Evolutionary conservation across 2,797 vertebrate genomes (phyloP).

Genomic region (Galago senegalensis): DNA sequence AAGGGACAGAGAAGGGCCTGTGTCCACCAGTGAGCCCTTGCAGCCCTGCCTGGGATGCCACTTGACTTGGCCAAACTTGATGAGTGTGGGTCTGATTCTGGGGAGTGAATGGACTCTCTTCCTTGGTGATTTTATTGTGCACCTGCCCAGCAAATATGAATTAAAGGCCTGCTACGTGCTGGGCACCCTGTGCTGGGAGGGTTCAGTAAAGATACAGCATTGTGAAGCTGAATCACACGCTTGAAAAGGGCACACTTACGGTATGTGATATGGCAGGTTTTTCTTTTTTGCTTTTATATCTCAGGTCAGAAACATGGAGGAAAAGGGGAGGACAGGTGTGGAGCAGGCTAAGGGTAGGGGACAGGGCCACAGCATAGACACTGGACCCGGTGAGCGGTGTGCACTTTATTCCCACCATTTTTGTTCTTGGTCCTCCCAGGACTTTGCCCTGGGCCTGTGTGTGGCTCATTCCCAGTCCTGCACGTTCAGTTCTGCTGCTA

Average conservation of each 20-base stretch:
- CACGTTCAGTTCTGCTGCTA: not conserved
- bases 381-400: not conserved
- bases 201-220: not conserved
- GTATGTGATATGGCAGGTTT: not conserved
- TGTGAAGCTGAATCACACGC: no score
- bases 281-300: not conserved
- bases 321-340: not conserved
- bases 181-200: not conserved
- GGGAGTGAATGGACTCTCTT: not conserved
- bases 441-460: not conserved
- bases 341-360: rapidly evolving
- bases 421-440: not conserved
- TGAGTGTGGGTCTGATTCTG: not conserved
- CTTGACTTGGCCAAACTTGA: not conserved
- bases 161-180: not conserved
- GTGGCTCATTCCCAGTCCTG: not conserved
- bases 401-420: not conserved
- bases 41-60: not conserved
- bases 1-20: not conserved
- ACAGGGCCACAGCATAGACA: not conserved
- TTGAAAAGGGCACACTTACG: not conserved
- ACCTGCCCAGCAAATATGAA: not conserved
- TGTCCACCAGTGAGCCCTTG: not conserved
- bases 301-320: not conserved
- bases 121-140: not conserved